Conservation (phyloP, 2,113 vertebrate species). For the Melanotaenia duboulayi region DNA sequence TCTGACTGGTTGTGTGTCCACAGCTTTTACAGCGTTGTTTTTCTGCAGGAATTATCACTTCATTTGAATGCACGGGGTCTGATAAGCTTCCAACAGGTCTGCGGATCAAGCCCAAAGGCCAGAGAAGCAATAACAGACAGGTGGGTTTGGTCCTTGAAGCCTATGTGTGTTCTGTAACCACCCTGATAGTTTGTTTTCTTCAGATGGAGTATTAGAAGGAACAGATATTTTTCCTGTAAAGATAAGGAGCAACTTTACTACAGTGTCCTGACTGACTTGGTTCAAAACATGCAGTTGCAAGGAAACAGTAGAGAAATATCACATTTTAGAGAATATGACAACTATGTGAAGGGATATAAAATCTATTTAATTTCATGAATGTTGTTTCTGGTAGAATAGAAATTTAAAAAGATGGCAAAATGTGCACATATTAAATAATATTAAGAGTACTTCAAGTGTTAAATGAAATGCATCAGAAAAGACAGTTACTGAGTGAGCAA, state of each 20-base stretch:
- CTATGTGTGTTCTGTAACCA: conserved; percentile 17
- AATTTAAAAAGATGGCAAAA: background rate
- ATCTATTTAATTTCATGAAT: background rate
- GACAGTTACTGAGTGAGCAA: background rate
- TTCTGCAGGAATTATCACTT: conserved; percentile 26
- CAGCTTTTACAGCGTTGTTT: conserved; percentile 55
- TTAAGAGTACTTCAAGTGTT: background rate
- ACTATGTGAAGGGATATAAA: background rate
- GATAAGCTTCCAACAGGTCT: conserved; percentile 2
- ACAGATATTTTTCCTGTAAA: conserved; percentile 66
- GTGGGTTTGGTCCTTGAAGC: conserved; percentile 9
- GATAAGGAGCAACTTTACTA: conserved; percentile 48
- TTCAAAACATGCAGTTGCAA: background rate
- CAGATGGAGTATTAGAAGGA: conserved; percentile 48
- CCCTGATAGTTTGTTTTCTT: conserved; percentile 21
- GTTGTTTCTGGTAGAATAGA: too few relatives aligned
- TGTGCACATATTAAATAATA: background rate
- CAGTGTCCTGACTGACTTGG: conserved; percentile 10
- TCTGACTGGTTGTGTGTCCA: background rate
- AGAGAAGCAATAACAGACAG: background rate
- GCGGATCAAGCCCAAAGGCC: background rate
- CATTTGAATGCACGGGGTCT: background rate
- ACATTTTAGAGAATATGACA: background rate
- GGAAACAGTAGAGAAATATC: background rate
- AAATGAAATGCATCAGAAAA: background rate